These are phyloP conservation scores for Girardia tigrina DNA, from an alignment of 2,888 invertebrate species.

Conservation along the genomic window DNA sequence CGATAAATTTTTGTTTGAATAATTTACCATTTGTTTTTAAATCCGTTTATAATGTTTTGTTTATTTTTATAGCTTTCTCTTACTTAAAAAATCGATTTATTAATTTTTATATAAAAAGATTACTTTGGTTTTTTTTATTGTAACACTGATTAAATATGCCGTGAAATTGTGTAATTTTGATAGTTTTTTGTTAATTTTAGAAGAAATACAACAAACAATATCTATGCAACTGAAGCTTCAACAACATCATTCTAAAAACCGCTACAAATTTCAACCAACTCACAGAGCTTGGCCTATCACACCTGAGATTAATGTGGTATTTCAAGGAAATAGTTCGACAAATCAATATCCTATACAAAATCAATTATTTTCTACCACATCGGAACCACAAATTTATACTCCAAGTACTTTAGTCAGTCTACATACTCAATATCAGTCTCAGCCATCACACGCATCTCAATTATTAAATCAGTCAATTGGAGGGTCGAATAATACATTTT, in stretches of 20 bases:
- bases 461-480: neutral
- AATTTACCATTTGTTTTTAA: too few species aligned
- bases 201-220: neutral
- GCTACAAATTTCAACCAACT: neutral
- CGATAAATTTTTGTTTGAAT: too few species aligned
- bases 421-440: neutral
- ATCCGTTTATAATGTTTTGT: too few species aligned
- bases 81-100: too few species aligned
- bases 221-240: constrained; percentile 8
- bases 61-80: too few species aligned
- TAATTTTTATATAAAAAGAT: too few species aligned
- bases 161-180: too few species aligned
- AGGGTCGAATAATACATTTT: neutral
- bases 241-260: neutral
- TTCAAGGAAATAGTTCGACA: neutral
- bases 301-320: neutral
- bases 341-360: constrained; percentile 1
- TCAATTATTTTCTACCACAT: neutral
- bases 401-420: neutral
- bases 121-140: too few species aligned
- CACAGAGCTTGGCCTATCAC: constrained; percentile 8
- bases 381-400: neutral
- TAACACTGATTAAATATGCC: too few species aligned
- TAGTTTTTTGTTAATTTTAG: neutral
- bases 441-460: neutral